Evolutionary conservation across 2,113 vertebrate species (phyloP).

Genomic region (Noturus placidus): DNA sequence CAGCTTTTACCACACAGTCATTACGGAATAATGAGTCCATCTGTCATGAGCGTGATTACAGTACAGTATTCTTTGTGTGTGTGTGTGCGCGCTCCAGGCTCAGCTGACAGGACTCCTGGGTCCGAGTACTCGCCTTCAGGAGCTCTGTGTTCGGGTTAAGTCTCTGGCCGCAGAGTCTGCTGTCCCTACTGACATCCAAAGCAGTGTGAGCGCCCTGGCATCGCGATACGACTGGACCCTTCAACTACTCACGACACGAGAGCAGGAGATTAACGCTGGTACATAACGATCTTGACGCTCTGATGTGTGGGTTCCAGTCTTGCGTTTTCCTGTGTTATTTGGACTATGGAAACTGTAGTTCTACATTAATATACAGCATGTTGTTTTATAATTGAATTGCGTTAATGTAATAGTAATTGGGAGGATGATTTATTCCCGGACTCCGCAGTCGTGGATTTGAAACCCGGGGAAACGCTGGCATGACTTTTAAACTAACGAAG

Average conservation of each 20-base stretch:
- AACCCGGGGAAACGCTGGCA: not conserved
- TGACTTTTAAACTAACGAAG: not conserved
- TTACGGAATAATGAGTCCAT: constrained; percentile 1
- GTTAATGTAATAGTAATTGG: not conserved
- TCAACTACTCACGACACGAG: constrained; percentile 5
- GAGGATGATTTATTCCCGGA: not conserved
- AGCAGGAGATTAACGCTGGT: constrained; percentile 45
- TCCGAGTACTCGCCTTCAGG: constrained; percentile 14
- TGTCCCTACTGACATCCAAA: constrained; percentile 17
- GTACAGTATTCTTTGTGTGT: not conserved
- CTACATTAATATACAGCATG: not conserved
- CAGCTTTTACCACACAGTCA: not conserved
- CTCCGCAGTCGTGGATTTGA: not conserved
- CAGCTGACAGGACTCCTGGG: constrained; percentile 20
- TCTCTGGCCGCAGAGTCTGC: not conserved
- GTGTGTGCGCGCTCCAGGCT: constrained; percentile 26
- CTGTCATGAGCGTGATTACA: constrained; percentile 16
- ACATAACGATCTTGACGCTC: not conserved
- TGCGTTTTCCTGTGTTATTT: not conserved
- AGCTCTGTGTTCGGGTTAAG: constrained; percentile 14
- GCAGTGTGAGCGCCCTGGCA: not conserved
- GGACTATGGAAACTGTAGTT: not conserved
- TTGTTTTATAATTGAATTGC: not conserved
- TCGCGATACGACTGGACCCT: not conserved
- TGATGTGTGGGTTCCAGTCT: not conserved